Conservation (phyloP, 2,797 vertebrate species). For the Microhierax caerulescens region DNA sequence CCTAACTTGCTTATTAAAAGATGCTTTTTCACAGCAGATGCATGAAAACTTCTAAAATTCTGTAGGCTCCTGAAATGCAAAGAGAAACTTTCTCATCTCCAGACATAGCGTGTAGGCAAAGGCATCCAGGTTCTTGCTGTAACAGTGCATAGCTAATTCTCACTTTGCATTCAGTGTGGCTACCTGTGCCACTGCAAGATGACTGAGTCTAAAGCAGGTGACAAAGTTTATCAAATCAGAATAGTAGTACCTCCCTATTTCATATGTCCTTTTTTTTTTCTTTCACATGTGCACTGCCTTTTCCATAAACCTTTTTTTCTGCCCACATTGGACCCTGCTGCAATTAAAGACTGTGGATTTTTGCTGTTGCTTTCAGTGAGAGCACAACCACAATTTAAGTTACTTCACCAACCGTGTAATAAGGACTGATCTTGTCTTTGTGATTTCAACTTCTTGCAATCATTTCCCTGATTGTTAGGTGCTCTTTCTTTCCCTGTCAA, state of each 20-base stretch:
- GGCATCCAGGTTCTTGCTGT: not conserved
- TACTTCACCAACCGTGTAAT: not conserved
- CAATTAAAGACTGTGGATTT: not conserved
- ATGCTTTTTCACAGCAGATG: not conserved
- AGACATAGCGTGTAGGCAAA: not conserved
- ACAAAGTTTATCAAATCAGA: not conserved
- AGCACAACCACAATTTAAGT: not conserved
- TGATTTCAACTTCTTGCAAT: not conserved
- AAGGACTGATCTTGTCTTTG: not conserved
- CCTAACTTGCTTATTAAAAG: not conserved
- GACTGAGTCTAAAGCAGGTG: not conserved
- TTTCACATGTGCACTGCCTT: not conserved
- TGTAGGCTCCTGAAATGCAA: not conserved
- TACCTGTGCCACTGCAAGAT: not conserved
- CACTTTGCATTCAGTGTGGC: not conserved
- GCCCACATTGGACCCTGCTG: not conserved
- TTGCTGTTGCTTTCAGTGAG: not conserved
- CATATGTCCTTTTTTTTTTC: not conserved
- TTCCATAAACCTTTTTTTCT: rapidly evolving
- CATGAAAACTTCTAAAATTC: not conserved
- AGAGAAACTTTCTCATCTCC: not conserved
- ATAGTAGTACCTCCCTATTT: not conserved
- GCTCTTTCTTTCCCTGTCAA: not conserved
- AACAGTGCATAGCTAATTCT: not conserved
- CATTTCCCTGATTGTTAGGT: not conserved